Evolutionary conservation across 2,888 invertebrate genomes (phyloP).

Genomic region (Chamaedrilus cognettii): DNA sequence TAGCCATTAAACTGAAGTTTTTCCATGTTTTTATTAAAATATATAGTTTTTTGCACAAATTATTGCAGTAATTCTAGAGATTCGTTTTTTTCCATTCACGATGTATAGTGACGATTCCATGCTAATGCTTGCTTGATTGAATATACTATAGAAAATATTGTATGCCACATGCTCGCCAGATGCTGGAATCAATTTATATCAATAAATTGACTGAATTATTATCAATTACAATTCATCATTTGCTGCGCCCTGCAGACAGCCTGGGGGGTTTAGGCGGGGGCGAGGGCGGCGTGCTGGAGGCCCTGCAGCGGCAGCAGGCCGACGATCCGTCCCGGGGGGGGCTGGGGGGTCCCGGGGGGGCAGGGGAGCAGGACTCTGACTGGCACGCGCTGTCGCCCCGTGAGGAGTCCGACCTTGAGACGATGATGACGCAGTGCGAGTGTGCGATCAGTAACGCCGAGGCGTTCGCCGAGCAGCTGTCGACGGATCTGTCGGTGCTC

Average conservation of each 20-base stretch:
- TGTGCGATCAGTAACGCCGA: slow-evolving; percentile 87
- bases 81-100: no score
- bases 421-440: slow-evolving; percentile 81
- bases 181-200: no score
- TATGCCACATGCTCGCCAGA: no score
- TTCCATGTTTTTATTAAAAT: no score
- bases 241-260: background rate
- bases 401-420: slow-evolving; percentile 82
- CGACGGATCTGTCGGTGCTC: slow-evolving; percentile 79
- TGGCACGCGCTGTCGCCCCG: slow-evolving; percentile 80
- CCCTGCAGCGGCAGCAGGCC: background rate
- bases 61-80: no score
- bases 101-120: no score
- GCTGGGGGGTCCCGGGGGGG: slow-evolving; percentile 18
- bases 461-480: slow-evolving; percentile 72
- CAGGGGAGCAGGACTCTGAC: slow-evolving; percentile 37
- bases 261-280: background rate
- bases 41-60: no score
- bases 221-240: no score
- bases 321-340: slow-evolving; percentile 22
- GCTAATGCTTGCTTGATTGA: no score
- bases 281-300: slow-evolving; percentile 4
- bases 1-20: no score
- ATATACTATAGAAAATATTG: no score
- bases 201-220: no score